Conservation (phyloP, 2,797 vertebrate species). For the Siniperca undulata region DNA sequence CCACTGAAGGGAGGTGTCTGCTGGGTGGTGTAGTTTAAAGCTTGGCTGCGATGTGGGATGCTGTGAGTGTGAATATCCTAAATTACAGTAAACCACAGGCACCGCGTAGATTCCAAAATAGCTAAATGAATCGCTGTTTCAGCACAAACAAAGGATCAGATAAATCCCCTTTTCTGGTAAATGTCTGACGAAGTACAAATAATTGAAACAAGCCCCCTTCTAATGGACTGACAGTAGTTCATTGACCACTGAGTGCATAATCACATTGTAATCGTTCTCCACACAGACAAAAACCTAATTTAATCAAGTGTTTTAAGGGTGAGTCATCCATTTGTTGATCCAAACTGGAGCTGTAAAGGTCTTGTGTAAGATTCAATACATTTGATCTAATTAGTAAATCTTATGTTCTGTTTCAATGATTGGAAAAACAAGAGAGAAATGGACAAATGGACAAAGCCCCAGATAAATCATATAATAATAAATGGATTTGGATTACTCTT, state of each 20-base stretch:
- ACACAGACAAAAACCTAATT: constrained; percentile 34
- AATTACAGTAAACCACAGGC: constrained; percentile 75
- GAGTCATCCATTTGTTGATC: constrained; percentile 35
- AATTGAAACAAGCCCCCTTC: constrained; percentile 16
- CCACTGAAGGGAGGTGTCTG: constrained; percentile 60
- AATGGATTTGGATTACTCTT: constrained; percentile 24
- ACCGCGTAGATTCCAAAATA: constrained; percentile 62
- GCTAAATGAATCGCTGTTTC: constrained; percentile 56
- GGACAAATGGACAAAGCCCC: constrained; percentile 1
- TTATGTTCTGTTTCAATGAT: constrained; percentile 22
- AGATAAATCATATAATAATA: constrained; percentile 35
- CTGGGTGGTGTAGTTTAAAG: constrained; percentile 64
- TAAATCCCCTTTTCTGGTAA: constrained; percentile 26
- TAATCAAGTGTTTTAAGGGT: constrained; percentile 36
- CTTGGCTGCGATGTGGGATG: constrained; percentile 60
- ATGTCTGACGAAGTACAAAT: constrained; percentile 19
- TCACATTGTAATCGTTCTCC: constrained; percentile 23
- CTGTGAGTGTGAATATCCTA: constrained; percentile 77
- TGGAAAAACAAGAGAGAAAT: constrained; percentile 11
- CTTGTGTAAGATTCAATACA: constrained; percentile 13
- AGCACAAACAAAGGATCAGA: constrained; percentile 54
- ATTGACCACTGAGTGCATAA: constrained; percentile 35
- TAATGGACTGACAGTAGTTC: constrained; percentile 33
- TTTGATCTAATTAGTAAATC: constrained; percentile 40
- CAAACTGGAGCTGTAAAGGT: constrained; percentile 34